Conservation (phyloP, 2,113 vertebrate species). For the Nesogale talazaci region DNA sequence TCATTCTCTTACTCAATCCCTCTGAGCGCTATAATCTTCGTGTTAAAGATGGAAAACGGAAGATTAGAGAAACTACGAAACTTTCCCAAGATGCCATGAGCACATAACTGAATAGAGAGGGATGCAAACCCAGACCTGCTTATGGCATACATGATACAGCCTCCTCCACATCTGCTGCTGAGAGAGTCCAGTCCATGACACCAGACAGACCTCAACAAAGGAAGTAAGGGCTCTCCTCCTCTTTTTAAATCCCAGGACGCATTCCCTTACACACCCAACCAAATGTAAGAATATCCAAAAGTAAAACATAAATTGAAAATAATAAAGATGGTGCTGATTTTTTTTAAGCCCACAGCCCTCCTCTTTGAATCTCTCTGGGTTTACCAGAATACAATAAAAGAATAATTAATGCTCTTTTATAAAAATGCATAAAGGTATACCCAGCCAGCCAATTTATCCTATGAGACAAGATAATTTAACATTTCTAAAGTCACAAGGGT, state of each 20-base stretch:
- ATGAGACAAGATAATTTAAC: neutral
- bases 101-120: neutral
- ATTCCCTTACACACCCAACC: neutral
- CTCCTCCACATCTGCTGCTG: neutral
- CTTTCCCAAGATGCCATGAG: neutral
- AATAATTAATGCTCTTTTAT: neutral
- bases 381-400: conserved; percentile 26
- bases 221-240: neutral
- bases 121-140: neutral
- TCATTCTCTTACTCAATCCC: conserved; percentile 56
- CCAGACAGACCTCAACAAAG: neutral
- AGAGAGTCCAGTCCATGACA: neutral
- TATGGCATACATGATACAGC: neutral
- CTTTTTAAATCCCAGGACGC: conserved; percentile 3
- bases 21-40: neutral
- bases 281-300: neutral
- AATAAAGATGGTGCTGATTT: conserved; percentile 9
- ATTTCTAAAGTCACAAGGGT: conserved; percentile 5
- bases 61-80: conserved; percentile 37
- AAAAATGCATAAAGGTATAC: conserved; percentile 34
- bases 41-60: conserved; percentile 58
- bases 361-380: neutral
- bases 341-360: neutral
- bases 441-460: neutral
- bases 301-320: conserved; percentile 25